phyloP scores from a whole-genome alignment of 1,140 invertebrate genomes.

The Danaus melanippus region DNA sequence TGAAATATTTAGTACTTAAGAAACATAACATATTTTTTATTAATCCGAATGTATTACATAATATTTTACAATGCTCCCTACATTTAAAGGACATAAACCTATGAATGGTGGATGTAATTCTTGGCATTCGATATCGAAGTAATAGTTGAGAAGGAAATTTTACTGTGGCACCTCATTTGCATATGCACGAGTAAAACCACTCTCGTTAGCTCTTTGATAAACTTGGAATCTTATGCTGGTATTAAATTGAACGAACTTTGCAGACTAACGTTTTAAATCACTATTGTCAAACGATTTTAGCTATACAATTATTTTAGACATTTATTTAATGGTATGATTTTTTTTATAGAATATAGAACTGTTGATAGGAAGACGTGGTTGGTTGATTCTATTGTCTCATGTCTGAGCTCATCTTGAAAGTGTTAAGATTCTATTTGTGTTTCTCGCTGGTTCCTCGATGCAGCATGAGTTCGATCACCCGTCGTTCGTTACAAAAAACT shows the following conservation, averaged over 20 bases:
- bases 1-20: too few species aligned
- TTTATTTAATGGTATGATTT: too few species aligned
- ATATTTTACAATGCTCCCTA: neutral
- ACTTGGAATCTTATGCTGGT: neutral
- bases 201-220: conserved; percentile 9
- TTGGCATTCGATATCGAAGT: too few species aligned
- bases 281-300: too few species aligned
- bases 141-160: neutral
- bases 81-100: too few species aligned
- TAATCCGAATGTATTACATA: too few species aligned
- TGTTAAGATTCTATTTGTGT: conserved; percentile 24
- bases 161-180: conserved; percentile 3
- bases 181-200: conserved; percentile 4
- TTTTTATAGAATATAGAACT: too few species aligned
- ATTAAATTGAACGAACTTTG: neutral
- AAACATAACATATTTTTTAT: too few species aligned
- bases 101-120: too few species aligned
- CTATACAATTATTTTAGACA: too few species aligned
- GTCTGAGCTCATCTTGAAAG: conserved; percentile 12
- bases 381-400: neutral
- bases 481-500: conserved; percentile 32
- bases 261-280: neutral
- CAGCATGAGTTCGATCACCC: conserved; percentile 34
- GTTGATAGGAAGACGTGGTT: too few species aligned
- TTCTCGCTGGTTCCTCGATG: conserved; percentile 23